Conservation (phyloP, 2,888 invertebrate species). For the Drosophila mettleri region DNA sequence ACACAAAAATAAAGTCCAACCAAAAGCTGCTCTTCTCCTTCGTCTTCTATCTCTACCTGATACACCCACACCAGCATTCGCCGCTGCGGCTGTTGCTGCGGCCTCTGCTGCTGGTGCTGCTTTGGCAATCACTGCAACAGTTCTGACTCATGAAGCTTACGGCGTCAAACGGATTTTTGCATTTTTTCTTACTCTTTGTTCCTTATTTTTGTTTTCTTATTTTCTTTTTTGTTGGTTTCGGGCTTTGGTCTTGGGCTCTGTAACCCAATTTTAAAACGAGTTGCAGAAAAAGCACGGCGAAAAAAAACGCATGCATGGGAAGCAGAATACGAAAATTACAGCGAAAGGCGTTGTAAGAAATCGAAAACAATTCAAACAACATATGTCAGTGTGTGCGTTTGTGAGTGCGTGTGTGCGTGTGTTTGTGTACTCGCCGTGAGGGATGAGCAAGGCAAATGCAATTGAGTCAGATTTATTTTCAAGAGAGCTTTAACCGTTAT, state of each 20-base stretch:
- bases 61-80: slow-evolving; percentile 12
- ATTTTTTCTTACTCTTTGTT: slow-evolving; percentile 54
- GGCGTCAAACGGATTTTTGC: slow-evolving; percentile 79
- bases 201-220: slow-evolving; percentile 17
- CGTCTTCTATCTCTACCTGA: slow-evolving; percentile 9
- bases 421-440: slow-evolving; percentile 8
- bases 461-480: slow-evolving; percentile 18
- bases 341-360: slow-evolving; percentile 68
- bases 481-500: slow-evolving; percentile 3
- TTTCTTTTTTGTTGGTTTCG: slow-evolving; percentile 49
- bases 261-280: slow-evolving; percentile 78
- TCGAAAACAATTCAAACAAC: slow-evolving; percentile 74
- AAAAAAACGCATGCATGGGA: slow-evolving; percentile 49
- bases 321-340: slow-evolving; percentile 72
- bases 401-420: background rate
- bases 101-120: slow-evolving; percentile 13
- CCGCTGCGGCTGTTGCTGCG: slow-evolving; percentile 1
- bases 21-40: slow-evolving; percentile 16
- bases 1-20: slow-evolving; percentile 52
- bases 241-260: slow-evolving; percentile 61
- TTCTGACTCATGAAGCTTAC: slow-evolving; percentile 74
- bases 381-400: slow-evolving; percentile 37
- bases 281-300: slow-evolving; percentile 44
- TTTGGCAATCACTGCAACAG: slow-evolving; percentile 71
- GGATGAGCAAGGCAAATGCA: slow-evolving; percentile 21